Evolutionary conservation across 1,140 invertebrate species (phyloP), one percentile per base, ranked within the genome.

Genomic region (Eupristina koningsbergeri): DNA sequence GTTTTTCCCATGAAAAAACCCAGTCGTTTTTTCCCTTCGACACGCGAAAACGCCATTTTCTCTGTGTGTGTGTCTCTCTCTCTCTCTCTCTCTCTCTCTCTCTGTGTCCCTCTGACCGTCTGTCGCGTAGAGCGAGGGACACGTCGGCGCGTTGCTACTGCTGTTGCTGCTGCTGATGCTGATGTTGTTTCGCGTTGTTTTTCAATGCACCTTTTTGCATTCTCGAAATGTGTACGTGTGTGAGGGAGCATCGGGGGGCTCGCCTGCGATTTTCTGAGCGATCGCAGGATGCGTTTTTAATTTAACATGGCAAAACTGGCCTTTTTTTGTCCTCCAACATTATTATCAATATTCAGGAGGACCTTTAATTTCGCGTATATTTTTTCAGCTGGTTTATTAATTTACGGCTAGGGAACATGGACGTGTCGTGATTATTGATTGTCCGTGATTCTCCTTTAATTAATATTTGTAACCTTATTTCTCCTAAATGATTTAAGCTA

Each of bases 11-110:
- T 63, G 39, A 36, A 19, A 15, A 3, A 15, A 31, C 29, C 0
- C 6, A 45, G 47, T 45, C 73, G 78, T 71, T 80, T 80, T 64
- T 81, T 81, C 69, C 63, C 39, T 50, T 61, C 41, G 80, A 74
- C 80, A 50, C 50, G 81, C 82, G 75, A 85, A 83, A 86, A 86
- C 76, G 76, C 80, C 84, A 85, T 81, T 17, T 47, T 78, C 26
- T 64, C n/a, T 79, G 74, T 19, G n/a, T n/a, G n/a, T 64, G 47
- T 22, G 17, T 8, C 17, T 36, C 26, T 1, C 34, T 58, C 31
- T 19, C 53, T 29, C 31, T 22, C 74, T 19, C 26, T 15, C n/a
- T 8, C 8, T 26, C 26, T 45, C n/a, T n/a, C n/a, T n/a, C n/a
- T n/a, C n/a, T 64, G 47, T 22, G 17, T 8, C 17, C n/a, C 26